A percentile compares a stretch with the other conserved stretches of the same genome.
Evolutionary conservation across 2,797 vertebrate genomes (phyloP).

Genomic region (Lutjanus argentimaculatus): DNA sequence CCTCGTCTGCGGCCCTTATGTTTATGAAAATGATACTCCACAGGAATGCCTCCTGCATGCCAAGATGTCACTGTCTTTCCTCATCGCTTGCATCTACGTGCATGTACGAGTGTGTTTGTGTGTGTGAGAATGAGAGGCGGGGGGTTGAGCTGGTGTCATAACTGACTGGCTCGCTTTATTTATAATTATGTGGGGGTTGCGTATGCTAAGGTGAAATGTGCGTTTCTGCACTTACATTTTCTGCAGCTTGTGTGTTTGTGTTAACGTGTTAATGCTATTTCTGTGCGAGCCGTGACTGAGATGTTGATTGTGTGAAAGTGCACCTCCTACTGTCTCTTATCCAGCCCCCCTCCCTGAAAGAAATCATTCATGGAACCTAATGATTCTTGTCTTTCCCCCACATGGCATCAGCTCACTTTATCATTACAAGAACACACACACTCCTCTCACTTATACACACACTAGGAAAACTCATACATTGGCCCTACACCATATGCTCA

Average conservation of each 20-base stretch:
- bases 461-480: constrained; percentile 56
- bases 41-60: constrained; percentile 85
- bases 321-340: constrained; percentile 53
- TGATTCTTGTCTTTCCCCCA: constrained; percentile 78
- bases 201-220: constrained; percentile 41
- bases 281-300: constrained; percentile 62
- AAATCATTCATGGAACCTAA: constrained; percentile 76
- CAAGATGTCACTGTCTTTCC: constrained; percentile 85
- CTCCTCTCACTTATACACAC: constrained; percentile 34
- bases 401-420: constrained; percentile 76
- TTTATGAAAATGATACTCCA: constrained; percentile 87
- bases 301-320: constrained; percentile 69
- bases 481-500: constrained; percentile 66
- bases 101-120: constrained; percentile 54
- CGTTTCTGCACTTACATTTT: constrained; percentile 32
- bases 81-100: constrained; percentile 73
- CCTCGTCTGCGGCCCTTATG: constrained; percentile 83
- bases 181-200: constrained; percentile 58
- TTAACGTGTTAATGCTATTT: constrained; percentile 58
- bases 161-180: constrained; percentile 70
- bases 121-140: background rate
- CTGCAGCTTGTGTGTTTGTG: constrained; percentile 48
- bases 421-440: constrained; percentile 66
- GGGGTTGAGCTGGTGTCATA: constrained; percentile 40
- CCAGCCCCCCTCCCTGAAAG: constrained; percentile 32